Evolutionary conservation across 2,888 invertebrate genomes (phyloP).

Genomic region (Helicoverpa assulta): DNA sequence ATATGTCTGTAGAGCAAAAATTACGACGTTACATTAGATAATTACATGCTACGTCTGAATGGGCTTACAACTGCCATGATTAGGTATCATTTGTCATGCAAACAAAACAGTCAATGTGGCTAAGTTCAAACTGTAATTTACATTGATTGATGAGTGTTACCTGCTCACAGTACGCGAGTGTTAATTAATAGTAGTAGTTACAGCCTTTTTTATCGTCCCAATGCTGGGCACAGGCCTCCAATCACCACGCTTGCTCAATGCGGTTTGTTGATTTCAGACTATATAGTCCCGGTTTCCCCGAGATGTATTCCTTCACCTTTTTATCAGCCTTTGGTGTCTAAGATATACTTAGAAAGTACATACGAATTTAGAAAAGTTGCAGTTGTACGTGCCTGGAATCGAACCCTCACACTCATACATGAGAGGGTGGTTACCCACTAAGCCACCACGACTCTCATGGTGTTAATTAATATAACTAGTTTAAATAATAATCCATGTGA

Average conservation of each 20-base stretch:
- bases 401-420: too few species aligned
- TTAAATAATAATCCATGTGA: constrained; percentile 70
- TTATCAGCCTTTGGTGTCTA: too few species aligned
- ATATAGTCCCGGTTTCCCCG: too few species aligned
- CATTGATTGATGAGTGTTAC: constrained; percentile 62
- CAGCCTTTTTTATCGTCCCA: too few species aligned
- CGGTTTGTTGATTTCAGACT: too few species aligned
- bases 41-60: constrained; percentile 20
- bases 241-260: too few species aligned
- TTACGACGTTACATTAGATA: constrained; percentile 11
- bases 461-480: constrained; percentile 74
- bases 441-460: background rate
- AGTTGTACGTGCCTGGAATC: too few species aligned
- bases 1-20: constrained; percentile 9
- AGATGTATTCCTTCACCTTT: too few species aligned
- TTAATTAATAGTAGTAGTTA: constrained; percentile 75
- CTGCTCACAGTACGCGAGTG: constrained; percentile 23
- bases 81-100: constrained; percentile 56
- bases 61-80: constrained; percentile 27
- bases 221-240: too few species aligned
- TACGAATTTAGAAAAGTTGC: too few species aligned
- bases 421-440: too few species aligned
- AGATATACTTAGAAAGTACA: too few species aligned
- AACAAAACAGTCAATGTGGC: constrained; percentile 46
- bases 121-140: constrained; percentile 53